A percentile compares a stretch with the other conserved stretches of the same genome.
These are phyloP conservation scores for Eospalax fontanierii DNA, from an alignment of 2,797 vertebrate genomes.

Conservation along the genomic window DNA sequence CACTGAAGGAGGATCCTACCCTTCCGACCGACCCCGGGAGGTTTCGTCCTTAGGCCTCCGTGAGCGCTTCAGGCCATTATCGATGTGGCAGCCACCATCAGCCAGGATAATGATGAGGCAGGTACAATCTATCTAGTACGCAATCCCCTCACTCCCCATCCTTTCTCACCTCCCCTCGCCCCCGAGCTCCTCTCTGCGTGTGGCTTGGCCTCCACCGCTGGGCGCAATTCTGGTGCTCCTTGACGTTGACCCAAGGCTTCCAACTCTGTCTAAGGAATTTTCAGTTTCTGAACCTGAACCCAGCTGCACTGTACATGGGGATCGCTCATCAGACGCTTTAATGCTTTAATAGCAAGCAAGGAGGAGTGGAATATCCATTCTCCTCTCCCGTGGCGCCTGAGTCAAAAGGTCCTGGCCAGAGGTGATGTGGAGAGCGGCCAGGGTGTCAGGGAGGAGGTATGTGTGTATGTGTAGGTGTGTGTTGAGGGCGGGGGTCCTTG, in stretches of 20 bases:
- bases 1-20: slow-evolving; percentile 48
- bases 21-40: slow-evolving; percentile 55
- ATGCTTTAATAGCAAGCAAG: not conserved
- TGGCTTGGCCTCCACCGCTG: not conserved
- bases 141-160: slow-evolving; percentile 40
- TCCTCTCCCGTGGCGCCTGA: not conserved
- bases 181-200: not conserved
- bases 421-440: not conserved
- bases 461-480: not conserved
- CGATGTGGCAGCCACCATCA: slow-evolving; percentile 69
- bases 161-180: not conserved
- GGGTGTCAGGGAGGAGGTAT: not conserved
- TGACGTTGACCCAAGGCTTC: not conserved
- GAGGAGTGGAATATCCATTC: not conserved
- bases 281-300: slow-evolving; percentile 15
- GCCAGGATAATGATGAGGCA: slow-evolving; percentile 85
- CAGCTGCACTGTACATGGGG: not conserved
- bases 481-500: no score
- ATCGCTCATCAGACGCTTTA: not conserved
- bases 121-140: slow-evolving; percentile 83
- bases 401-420: not conserved
- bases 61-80: slow-evolving; percentile 51
- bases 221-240: not conserved
- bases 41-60: slow-evolving; percentile 61
- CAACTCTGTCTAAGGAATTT: slow-evolving; percentile 13